A percentile compares a stretch with the other conserved stretches of the same genome.
phyloP scores from a whole-genome alignment of 1,140 invertebrate genomes.

The Asobara japonica region DNA sequence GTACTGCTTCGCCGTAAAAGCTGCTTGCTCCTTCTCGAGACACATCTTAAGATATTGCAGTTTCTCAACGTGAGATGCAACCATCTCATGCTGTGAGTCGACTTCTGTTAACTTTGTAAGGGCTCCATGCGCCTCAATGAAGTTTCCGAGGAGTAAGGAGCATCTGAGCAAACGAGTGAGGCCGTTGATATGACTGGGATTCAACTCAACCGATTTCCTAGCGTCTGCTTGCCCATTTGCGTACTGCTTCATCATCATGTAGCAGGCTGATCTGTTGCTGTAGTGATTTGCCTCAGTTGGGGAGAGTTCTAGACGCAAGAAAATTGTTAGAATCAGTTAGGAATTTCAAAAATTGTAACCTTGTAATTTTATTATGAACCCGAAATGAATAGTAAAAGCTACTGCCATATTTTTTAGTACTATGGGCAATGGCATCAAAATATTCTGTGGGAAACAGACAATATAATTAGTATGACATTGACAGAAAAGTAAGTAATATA shows the following conservation, averaged over 20 bases:
- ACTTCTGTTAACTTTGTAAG: background rate
- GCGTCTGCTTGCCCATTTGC: background rate
- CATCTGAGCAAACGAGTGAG: background rate
- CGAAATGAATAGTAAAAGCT: background rate
- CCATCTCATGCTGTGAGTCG: background rate
- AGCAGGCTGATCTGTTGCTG: background rate
- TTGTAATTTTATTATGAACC: background rate
- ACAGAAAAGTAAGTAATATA: too few relatives aligned
- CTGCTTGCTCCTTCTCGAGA: background rate
- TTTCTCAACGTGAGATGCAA: background rate
- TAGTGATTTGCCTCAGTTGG: background rate
- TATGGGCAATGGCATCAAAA: too few relatives aligned
- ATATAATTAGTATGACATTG: too few relatives aligned
- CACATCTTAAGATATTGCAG: background rate
- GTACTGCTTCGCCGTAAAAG: background rate
- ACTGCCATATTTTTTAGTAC: too few relatives aligned
- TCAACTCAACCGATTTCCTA: background rate
- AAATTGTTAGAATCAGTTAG: background rate
- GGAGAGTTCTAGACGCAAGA: background rate
- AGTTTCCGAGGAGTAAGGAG: background rate
- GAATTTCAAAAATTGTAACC: background rate
- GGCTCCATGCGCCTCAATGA: background rate
- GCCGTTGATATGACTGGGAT: background rate
- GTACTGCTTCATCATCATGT: constrained; percentile 19
- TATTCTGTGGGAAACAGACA: too few relatives aligned